Evolutionary conservation across 2,888 invertebrate genomes (phyloP), one percentile per base, ranked within the genome.

Genomic region (Lycophotia porphyrea): DNA sequence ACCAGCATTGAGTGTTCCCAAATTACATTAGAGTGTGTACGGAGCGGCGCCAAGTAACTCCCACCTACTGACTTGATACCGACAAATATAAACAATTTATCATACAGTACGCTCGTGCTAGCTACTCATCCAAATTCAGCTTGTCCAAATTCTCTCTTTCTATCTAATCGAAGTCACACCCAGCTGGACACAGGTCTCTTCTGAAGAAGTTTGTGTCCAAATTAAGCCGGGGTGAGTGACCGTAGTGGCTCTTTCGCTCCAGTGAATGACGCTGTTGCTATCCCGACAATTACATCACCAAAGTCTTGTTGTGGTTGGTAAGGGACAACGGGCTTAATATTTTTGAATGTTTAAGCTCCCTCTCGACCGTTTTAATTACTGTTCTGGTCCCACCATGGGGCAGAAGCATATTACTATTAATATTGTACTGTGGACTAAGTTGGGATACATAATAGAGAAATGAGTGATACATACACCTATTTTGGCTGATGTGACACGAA

Each of bases 1-100:
- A 89, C 80, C 82, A 88, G 90, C 91, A 91, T 88, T 90, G 89
- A 92, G 89, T 87, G 90, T 86, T 90, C 90, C 92, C 88, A 87
- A 92, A 91, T 92, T 91, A 91, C 88, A 88, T 84, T 80, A 81
- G 79, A 88, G 86, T 87, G 76, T 82, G 87, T 85, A 88, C 87
- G 76, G 84, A 79, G 84, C 84, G 86, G 87, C 88, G 90, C 89
- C 91, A 90, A 84, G 81, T 76, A 83, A 87, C 84, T 76, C 80
- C 83, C 85, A 86, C 81, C 84, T 80, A 81, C 84, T 85, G 78
- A 85, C 86, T 85, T 87, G 80, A 71, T 73, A 75, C 71, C 61
- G 58, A 72, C 76, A 74, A 71, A 72, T 73, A 77, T 81, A 81
- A 74, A 80, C 78, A 82, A 83, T 74, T 66, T 76, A 79, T 86